Conservation (phyloP, 2,888 invertebrate genomes). For the Teinopalpus imperialis region DNA sequence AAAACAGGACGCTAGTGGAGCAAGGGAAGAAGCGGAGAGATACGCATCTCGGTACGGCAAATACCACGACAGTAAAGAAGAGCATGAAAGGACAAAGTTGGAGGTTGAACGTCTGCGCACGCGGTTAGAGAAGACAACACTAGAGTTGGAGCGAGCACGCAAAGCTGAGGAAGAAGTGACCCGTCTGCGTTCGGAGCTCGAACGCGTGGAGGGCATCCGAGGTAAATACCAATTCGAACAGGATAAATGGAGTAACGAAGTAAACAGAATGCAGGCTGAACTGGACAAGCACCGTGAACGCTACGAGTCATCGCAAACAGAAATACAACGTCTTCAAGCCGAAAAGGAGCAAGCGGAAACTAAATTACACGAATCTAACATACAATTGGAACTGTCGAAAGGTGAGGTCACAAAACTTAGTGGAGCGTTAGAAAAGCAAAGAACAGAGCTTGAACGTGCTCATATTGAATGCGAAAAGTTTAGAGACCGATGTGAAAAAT, state of each 20-base stretch:
- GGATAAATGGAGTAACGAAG: slow-evolving; percentile 80
- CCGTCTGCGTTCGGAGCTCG: slow-evolving; percentile 86
- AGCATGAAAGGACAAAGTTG: slow-evolving; percentile 88
- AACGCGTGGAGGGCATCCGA: slow-evolving; percentile 87
- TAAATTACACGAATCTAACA: slow-evolving; percentile 87
- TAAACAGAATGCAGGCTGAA: slow-evolving; percentile 90
- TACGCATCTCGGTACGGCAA: slow-evolving; percentile 88
- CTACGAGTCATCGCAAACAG: slow-evolving; percentile 87
- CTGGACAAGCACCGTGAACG: slow-evolving; percentile 89
- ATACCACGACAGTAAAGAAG: slow-evolving; percentile 89
- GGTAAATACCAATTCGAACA: slow-evolving; percentile 82
- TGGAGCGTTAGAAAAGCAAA: slow-evolving; percentile 89
- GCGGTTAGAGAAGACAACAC: slow-evolving; percentile 89
- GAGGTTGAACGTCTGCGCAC: slow-evolving; percentile 91
- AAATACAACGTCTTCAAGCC: slow-evolving; percentile 85
- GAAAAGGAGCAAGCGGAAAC: slow-evolving; percentile 87
- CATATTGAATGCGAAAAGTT: slow-evolving; percentile 95
- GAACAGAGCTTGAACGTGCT: slow-evolving; percentile 90
- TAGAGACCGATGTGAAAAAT: slow-evolving; percentile 92
- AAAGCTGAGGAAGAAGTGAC: slow-evolving; percentile 86
- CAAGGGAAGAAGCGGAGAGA: slow-evolving; percentile 90
- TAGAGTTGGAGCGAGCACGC: slow-evolving; percentile 89
- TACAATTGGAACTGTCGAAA: slow-evolving; percentile 90
- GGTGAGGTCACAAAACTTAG: slow-evolving; percentile 89
- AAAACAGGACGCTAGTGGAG: slow-evolving; percentile 87